Conservation (phyloP, 2,888 invertebrate species). For the Ochropacha duplaris region DNA sequence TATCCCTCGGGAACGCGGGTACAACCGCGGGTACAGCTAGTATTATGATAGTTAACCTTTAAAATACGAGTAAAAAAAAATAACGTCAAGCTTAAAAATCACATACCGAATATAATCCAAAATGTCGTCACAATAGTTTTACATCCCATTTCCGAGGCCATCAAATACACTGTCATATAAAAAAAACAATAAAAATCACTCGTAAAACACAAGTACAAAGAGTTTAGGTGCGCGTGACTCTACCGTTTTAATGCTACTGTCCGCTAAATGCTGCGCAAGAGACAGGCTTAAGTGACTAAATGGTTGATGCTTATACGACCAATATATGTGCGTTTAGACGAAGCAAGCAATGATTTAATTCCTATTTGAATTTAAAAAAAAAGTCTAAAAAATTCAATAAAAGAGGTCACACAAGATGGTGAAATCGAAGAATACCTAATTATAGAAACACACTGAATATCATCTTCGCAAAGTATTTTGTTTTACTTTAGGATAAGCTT, state of each 20-base stretch:
- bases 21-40: no score
- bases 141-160: constrained; percentile 24
- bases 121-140: constrained; percentile 17
- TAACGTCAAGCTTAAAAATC: constrained; percentile 1
- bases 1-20: no score
- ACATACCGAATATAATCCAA: constrained; percentile 34
- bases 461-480: no score
- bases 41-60: no score
- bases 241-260: constrained; percentile 14
- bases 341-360: no score
- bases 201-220: constrained; percentile 12
- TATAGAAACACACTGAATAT: no score
- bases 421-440: no score
- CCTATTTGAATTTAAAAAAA: no score
- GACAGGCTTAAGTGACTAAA: background rate
- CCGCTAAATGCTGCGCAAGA: constrained; percentile 7
- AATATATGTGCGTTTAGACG: background rate
- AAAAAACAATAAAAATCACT: constrained; percentile 20
- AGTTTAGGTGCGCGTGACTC: constrained; percentile 31
- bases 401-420: no score
- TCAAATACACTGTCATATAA: constrained; percentile 23
- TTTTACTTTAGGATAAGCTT: no score
- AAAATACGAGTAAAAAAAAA: no score
- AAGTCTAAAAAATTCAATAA: no score
- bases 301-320: background rate